Base-by-base conservation (phyloP, 2,888 invertebrate species). In the Urechis unicinctus region DNA sequence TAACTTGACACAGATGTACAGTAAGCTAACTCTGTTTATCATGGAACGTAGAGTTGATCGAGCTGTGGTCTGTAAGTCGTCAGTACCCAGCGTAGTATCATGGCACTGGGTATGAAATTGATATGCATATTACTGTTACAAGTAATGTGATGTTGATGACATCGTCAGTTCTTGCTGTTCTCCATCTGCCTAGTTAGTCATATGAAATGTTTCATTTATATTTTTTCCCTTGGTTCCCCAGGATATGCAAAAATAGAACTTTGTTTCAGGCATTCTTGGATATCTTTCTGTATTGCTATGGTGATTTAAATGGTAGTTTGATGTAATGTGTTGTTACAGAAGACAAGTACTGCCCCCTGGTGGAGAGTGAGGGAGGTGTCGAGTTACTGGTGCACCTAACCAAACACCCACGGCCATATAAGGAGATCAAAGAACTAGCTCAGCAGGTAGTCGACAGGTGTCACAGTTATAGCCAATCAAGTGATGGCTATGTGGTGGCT, bases 1-100 rank as follows among this genome's bases (percentile, higher is more conserved):
- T 50, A 97, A 97, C 81, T 84, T 97, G 59, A 97, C 96, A 49
- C 87, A 85, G 58, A 90, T 93, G 29, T 91, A 92, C 77, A 89
- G 91, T 89, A 79, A 86, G 89, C 87, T 52, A 45, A 3, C 36
- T n/a, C n/a, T n/a, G n/a, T n/a, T n/a, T n/a, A n/a, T n/a, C n/a
- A n/a, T n/a, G n/a, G n/a, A n/a, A n/a, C n/a, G n/a, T n/a, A n/a
- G n/a, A n/a, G n/a, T n/a, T n/a, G n/a, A n/a, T n/a, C n/a, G n/a
- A n/a, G n/a, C n/a, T n/a, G n/a, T n/a, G n/a, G n/a, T n/a, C n/a
- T n/a, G n/a, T n/a, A n/a, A n/a, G n/a, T n/a, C n/a, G n/a, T n/a
- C n/a, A n/a, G n/a, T n/a, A n/a, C n/a, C n/a, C n/a, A n/a, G n/a
- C n/a, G n/a, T n/a, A n/a, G n/a, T n/a, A n/a, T n/a, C n/a, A n/a